Evolutionary conservation across 2,888 invertebrate species (phyloP).

Genomic region (Scaeva pyrastri): DNA sequence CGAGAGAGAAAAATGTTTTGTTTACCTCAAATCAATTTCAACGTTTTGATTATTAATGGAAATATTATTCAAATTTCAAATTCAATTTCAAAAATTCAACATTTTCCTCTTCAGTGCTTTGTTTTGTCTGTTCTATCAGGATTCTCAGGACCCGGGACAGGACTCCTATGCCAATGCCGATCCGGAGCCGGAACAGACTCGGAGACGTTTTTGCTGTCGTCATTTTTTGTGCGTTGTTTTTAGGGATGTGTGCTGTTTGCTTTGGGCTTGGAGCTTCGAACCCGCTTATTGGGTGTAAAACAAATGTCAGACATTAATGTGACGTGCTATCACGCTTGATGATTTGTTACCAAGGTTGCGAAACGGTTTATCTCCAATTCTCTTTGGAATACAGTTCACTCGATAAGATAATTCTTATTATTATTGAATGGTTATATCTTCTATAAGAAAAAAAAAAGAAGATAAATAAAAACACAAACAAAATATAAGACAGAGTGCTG

Average conservation of each 20-base stretch:
- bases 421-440: constrained; percentile 53
- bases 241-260: background rate
- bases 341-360: constrained; percentile 47
- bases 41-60: constrained; percentile 74
- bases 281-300: constrained; percentile 57
- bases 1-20: constrained; percentile 63
- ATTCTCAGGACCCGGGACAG: background rate
- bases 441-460: background rate
- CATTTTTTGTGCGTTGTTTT: background rate
- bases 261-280: background rate
- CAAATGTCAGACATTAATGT: constrained; percentile 70
- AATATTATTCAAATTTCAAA: constrained; percentile 76
- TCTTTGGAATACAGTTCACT: constrained; percentile 36
- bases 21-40: constrained; percentile 76
- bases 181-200: background rate
- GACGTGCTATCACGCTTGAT: constrained; percentile 63
- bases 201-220: background rate
- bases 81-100: constrained; percentile 70
- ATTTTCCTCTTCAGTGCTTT: constrained; percentile 39
- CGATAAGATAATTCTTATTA: constrained; percentile 52
- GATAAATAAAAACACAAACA: background rate
- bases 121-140: constrained; percentile 7
- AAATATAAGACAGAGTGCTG: background rate
- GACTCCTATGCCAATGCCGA: no score
- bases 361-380: constrained; percentile 47